A percentile compares a stretch with the other conserved stretches of the same genome.
Conservation (phyloP, 2,888 invertebrate genomes). For the Beris morrisii region DNA sequence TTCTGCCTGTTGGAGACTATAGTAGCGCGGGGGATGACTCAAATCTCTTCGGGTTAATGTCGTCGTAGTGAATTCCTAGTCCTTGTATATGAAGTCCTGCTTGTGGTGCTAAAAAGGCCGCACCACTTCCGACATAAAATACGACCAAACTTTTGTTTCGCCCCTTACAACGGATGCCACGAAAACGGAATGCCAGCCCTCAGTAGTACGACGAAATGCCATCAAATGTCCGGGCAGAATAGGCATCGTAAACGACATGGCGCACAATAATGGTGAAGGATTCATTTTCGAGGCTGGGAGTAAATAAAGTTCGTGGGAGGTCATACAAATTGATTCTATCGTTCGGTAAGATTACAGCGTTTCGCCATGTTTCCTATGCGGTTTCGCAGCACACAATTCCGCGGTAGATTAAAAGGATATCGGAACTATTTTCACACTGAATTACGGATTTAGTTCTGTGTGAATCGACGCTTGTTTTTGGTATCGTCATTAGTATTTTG, state of each 20-base stretch:
- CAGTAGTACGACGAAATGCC: too few species aligned
- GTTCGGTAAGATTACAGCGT: conserved; percentile 27
- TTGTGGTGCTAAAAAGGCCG: too few species aligned
- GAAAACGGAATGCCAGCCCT: not conserved
- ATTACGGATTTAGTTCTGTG: too few species aligned
- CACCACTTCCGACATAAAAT: too few species aligned
- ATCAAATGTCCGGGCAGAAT: not conserved
- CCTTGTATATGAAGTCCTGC: too few species aligned
- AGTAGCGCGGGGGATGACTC: too few species aligned
- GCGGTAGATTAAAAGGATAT: conserved; percentile 18
- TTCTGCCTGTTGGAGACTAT: not conserved
- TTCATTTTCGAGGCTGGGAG: conserved; percentile 16
- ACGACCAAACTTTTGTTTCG: too few species aligned
- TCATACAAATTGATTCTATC: conserved; percentile 36
- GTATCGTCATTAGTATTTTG: too few species aligned
- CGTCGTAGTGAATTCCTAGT: not conserved
- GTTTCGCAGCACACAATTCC: not conserved
- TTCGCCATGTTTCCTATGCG: conserved; percentile 10
- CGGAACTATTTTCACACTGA: too few species aligned
- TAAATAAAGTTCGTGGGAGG: conserved; percentile 29
- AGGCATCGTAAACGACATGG: conserved; percentile 15
- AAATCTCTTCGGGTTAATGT: conserved; percentile 1
- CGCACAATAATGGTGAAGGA: conserved; percentile 1
- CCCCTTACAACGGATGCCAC: too few species aligned
- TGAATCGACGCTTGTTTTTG: too few species aligned